Conservation (phyloP, 2,113 vertebrate species). For the Clarias magur region DNA sequence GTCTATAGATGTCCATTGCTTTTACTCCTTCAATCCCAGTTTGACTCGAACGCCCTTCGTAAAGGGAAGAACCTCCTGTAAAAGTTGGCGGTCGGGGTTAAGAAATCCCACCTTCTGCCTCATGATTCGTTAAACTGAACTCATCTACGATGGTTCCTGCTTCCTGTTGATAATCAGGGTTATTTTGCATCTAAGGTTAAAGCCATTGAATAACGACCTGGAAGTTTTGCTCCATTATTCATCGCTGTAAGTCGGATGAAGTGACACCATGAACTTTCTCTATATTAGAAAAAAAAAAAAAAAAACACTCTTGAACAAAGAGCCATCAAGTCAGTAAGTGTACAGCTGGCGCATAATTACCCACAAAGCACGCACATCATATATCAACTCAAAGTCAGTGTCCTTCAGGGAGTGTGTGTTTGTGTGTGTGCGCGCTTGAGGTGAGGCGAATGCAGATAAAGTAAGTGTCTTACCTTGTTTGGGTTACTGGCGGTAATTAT, state of each 20-base stretch:
- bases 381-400: constrained; percentile 57
- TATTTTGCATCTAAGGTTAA: too few species aligned
- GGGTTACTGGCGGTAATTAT: constrained; percentile 78
- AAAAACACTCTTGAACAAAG: background rate
- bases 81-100: too few species aligned
- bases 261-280: constrained; percentile 20
- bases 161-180: too few species aligned
- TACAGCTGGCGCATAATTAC: constrained; percentile 58
- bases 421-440: constrained; percentile 6
- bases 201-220: too few species aligned
- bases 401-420: constrained; percentile 32
- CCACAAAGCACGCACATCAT: constrained; percentile 61
- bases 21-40: too few species aligned
- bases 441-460: too few species aligned
- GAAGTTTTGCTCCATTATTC: background rate
- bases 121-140: too few species aligned
- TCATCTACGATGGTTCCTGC: too few species aligned
- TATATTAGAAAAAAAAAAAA: background rate
- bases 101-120: too few species aligned
- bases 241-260: constrained; percentile 5
- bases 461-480: constrained; percentile 69
- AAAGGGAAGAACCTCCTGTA: too few species aligned
- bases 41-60: too few species aligned
- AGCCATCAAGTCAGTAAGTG: constrained; percentile 26
- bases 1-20: too few species aligned